Evolutionary conservation across 2,888 invertebrate genomes (phyloP), one percentile per base, ranked within the genome.

Genomic region (Tetranychus truncatus): DNA sequence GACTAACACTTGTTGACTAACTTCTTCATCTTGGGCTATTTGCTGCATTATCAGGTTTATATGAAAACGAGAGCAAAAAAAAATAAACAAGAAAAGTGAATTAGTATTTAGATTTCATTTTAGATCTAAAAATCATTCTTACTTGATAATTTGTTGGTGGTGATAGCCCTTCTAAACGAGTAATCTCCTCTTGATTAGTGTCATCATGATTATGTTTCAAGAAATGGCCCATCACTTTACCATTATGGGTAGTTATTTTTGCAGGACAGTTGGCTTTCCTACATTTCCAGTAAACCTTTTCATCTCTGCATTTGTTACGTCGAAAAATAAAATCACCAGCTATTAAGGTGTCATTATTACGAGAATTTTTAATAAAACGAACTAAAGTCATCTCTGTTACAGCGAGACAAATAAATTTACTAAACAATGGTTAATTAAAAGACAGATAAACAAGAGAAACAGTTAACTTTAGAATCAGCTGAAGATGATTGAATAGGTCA

Each of bases 221-320:
- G 78, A 91, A 88, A 73, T 87, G 88, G 80, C 89, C 91, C 8
- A 85, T 86, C 0, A 91, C 85, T 77, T 87, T 88, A 0, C 90
- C 90, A 18, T 90, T 89, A 0, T 88, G 88, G n/a, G 88, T 87
- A 66, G 86, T 87, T 0, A 89, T 88, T 80, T 89, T 89, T 78
- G 91, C 91, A 0, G 90, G 90, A 82, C 91, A 90, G 15, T 87
- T 88, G 0, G 90, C 90, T 4, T 88, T 55, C 55, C 55, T 55
- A 55, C 55, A 55, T 15, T 55, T 55, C 55, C 55, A 55, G 55
- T 55, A 55, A 55, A 55, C 55, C 55, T 55, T 55, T 55, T 55
- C 55, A 55, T 55, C 55, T 55, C 55, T 55, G 15, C 55, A 55
- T 15, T 55, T 55, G 55, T 55, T 55, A 1, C 55, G 55, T 55